These are phyloP conservation scores for Aphelenchoides besseyi DNA, from an alignment of 1,140 invertebrate genomes.

Conservation along the genomic window DNA sequence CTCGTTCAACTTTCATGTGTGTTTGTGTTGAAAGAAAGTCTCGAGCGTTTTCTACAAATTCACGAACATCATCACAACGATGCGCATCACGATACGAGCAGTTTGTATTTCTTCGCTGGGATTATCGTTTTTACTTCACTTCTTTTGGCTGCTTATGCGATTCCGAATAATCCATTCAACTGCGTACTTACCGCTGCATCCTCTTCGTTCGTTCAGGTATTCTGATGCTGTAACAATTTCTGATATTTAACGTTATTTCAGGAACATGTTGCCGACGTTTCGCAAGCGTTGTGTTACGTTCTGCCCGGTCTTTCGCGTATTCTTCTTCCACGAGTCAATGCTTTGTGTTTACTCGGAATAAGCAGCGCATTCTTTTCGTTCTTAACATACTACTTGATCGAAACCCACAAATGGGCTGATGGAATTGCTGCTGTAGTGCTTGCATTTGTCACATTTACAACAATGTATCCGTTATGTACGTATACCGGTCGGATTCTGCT, in stretches of 20 bases:
- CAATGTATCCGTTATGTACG: conserved; percentile 57
- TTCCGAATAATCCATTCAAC: conserved; percentile 56
- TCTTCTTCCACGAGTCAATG: conserved; percentile 56
- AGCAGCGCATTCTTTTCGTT: conserved; percentile 40
- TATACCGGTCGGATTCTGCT: conserved; percentile 61
- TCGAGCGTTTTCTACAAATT: conserved; percentile 54
- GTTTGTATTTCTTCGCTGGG: conserved; percentile 46
- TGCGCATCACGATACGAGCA: conserved; percentile 28
- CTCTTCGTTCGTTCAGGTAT: conserved; percentile 50
- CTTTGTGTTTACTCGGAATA: conserved; percentile 49
- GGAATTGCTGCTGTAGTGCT: conserved; percentile 50
- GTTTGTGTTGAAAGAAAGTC: conserved; percentile 58
- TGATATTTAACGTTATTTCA: conserved; percentile 32
- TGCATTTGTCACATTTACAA: conserved; percentile 54
- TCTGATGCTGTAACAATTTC: too few relatives aligned
- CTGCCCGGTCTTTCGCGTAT: conserved; percentile 57
- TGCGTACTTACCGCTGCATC: conserved; percentile 53
- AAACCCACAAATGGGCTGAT: conserved; percentile 52
- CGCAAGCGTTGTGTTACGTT: conserved; percentile 54
- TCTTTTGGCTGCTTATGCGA: conserved; percentile 54
- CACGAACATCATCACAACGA: conserved; percentile 55
- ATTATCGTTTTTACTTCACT: conserved; percentile 41
- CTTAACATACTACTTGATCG: conserved; percentile 44
- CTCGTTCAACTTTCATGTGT: conserved; percentile 59
- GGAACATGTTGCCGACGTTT: conserved; percentile 61